These are phyloP conservation scores for Patagioenas fasciata DNA, from an alignment of 2,113 vertebrate genomes.

Conservation along the genomic window DNA sequence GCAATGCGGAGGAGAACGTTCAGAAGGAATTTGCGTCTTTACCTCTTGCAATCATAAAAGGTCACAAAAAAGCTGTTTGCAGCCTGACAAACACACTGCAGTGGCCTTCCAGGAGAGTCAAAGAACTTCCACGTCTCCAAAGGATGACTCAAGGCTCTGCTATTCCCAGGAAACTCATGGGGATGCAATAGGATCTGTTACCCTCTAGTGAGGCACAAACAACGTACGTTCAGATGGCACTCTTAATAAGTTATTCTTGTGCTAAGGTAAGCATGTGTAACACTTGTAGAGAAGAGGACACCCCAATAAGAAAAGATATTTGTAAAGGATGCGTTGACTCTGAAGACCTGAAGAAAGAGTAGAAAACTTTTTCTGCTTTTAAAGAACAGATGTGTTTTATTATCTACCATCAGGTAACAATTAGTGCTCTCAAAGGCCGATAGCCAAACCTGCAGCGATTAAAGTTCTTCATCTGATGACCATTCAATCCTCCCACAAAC, in stretches of 20 bases:
- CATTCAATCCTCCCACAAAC: background rate
- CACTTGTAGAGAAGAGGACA: background rate
- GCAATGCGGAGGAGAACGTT: rapidly evolving
- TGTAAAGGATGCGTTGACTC: background rate
- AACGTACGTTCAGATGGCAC: rapidly evolving
- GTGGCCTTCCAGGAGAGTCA: background rate
- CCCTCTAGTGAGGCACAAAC: background rate
- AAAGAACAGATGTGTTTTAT: background rate
- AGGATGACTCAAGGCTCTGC: background rate
- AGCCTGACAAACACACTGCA: background rate
- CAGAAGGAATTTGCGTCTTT: background rate
- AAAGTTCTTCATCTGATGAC: background rate
- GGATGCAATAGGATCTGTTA: background rate
- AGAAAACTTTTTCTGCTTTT: background rate
- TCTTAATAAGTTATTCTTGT: background rate
- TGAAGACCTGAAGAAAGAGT: background rate
- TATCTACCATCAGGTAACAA: background rate
- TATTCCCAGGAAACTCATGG: background rate
- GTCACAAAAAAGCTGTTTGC: background rate
- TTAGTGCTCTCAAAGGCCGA: background rate
- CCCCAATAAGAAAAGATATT: background rate
- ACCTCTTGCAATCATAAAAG: rapidly evolving
- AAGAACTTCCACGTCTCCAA: background rate
- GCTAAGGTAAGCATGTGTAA: background rate
- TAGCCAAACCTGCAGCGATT: background rate